Percentiles rank a stretch among this genome's conserved stretches.
Evolutionary conservation across 2,888 invertebrate species (phyloP).

Genomic region (Aethes cnicana): DNA sequence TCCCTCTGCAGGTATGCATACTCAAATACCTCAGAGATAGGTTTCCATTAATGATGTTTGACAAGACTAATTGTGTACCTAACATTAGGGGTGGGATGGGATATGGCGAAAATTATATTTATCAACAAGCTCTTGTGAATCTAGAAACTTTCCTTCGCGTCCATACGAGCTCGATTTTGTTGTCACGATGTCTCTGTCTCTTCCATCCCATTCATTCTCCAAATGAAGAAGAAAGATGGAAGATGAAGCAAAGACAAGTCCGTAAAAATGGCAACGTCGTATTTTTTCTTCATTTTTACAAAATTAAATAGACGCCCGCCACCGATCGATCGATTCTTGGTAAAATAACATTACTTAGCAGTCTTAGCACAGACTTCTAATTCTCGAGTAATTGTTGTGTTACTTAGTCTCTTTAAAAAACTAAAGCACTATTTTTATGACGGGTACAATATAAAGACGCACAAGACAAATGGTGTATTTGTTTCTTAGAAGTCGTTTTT

Average conservation of each 20-base stretch:
- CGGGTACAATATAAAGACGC: neutral
- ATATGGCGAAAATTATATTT: too few species aligned
- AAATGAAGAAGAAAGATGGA: conserved; percentile 1
- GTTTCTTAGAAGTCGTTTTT: neutral
- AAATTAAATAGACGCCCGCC: too few species aligned
- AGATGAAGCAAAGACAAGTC: neutral
- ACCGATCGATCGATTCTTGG: neutral
- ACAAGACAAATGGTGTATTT: neutral
- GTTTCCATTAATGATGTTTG: neutral
- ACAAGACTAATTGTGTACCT: neutral
- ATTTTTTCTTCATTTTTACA: conserved; percentile 10
- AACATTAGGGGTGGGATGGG: too few species aligned
- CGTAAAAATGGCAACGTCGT: conserved; percentile 7
- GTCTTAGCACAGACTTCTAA: neutral
- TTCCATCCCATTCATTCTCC: neutral
- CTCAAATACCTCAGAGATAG: neutral
- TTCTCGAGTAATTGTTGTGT: too few species aligned
- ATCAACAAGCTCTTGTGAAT: too few species aligned
- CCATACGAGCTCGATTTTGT: too few species aligned
- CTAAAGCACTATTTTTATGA: neutral
- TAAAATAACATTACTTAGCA: conserved; percentile 3
- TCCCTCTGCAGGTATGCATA: neutral
- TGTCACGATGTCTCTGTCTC: too few species aligned
- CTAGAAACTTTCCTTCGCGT: too few species aligned
- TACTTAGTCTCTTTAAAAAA: too few species aligned